Percentiles rank a stretch among this genome's conserved stretches.
These are phyloP conservation scores for Cirrhinus molitorella DNA, from an alignment of 2,797 vertebrate genomes.

Conservation along the genomic window DNA sequence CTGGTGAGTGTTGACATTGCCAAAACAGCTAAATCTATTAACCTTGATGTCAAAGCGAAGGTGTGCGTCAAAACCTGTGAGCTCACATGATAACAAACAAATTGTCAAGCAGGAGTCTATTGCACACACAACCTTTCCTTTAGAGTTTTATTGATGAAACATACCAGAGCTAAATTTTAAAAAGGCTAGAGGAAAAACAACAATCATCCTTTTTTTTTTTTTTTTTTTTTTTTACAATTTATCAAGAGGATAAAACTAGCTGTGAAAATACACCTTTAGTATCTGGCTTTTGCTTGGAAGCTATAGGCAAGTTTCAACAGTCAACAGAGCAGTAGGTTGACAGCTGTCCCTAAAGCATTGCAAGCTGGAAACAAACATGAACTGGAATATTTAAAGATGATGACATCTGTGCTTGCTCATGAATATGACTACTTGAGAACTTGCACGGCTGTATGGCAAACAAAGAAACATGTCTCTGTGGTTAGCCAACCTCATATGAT, in stretches of 20 bases:
- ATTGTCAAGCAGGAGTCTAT: conserved; percentile 24
- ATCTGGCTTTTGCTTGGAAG: conserved; percentile 24
- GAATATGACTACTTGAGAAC: conserved; percentile 61
- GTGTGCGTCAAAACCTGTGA: background rate
- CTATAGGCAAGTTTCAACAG: background rate
- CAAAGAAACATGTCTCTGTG: conserved; percentile 13
- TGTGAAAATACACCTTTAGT: conserved; percentile 48
- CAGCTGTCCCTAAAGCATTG: conserved; percentile 46
- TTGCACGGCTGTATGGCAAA: conserved; percentile 25
- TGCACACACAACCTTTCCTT: conserved; percentile 17
- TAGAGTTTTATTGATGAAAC: conserved; percentile 48
- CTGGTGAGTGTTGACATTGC: background rate
- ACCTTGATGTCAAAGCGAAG: conserved; percentile 25
- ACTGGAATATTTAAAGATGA: conserved; percentile 52
- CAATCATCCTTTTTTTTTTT: conserved; percentile 47
- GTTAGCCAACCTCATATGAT: background rate
- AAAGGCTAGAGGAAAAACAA: conserved; percentile 58
- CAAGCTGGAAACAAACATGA: conserved; percentile 45
- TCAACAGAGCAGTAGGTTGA: conserved; percentile 16
- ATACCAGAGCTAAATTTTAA: conserved; percentile 59
- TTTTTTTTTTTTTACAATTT: conserved; percentile 8
- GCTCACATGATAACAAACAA: conserved; percentile 18
- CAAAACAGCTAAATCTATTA: conserved; percentile 8
- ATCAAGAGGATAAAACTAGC: conserved; percentile 44
- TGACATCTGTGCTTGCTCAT: conserved; percentile 44